These are phyloP conservation scores for Xanthorhoe spadicearia DNA, from an alignment of 2,888 invertebrate species.

Conservation along the genomic window DNA sequence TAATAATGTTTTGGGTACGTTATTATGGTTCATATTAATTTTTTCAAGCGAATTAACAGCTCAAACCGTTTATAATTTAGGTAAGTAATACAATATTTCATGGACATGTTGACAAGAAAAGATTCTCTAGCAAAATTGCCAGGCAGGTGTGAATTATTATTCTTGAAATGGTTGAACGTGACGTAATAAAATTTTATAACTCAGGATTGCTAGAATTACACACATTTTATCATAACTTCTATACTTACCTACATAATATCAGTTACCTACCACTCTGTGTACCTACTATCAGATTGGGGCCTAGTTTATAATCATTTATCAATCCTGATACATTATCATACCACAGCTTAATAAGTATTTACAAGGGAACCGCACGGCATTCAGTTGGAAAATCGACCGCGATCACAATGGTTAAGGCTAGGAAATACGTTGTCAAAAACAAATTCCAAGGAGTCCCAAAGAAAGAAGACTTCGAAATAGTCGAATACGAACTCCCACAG, in stretches of 20 bases:
- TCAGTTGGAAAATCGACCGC: constrained; percentile 46
- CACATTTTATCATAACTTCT: background rate
- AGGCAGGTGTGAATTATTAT: no score
- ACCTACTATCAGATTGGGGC: constrained; percentile 1
- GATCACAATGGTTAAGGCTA: constrained; percentile 77
- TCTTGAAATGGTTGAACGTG: constrained; percentile 1
- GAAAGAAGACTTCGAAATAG: constrained; percentile 83
- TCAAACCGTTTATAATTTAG: no score
- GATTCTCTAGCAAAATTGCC: no score
- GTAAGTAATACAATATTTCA: no score
- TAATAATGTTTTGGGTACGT: no score
- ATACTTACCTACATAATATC: background rate
- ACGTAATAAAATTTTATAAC: background rate
- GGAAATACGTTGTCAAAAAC: constrained; percentile 83
- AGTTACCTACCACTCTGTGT: constrained; percentile 25
- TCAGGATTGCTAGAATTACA: background rate
- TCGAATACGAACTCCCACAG: constrained; percentile 85
- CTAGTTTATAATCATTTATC: constrained; percentile 1
- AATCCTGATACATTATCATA: constrained; percentile 34
- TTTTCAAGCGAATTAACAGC: no score
- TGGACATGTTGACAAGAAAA: no score
- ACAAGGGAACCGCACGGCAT: constrained; percentile 12
- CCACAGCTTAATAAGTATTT: constrained; percentile 4
- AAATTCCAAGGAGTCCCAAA: constrained; percentile 86
- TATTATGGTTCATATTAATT: no score